These are phyloP conservation scores for Meghimatium bilineatum DNA, from an alignment of 2,888 invertebrate species.

Conservation along the genomic window DNA sequence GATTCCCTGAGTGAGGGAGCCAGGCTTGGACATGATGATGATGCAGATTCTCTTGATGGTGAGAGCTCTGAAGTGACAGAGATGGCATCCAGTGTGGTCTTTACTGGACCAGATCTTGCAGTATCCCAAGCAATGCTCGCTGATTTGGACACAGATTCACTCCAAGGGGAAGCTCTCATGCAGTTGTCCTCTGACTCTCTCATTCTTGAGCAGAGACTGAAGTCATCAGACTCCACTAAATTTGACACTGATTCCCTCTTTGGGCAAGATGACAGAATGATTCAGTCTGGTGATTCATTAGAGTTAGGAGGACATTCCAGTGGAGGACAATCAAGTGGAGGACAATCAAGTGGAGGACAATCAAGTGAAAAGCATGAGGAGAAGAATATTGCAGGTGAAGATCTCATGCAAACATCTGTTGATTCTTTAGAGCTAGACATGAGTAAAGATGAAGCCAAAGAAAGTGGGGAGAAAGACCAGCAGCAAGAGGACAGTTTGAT, in stretches of 20 bases:
- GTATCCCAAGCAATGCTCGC: slow-evolving; percentile 50
- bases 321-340: slow-evolving; percentile 61
- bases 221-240: slow-evolving; percentile 54
- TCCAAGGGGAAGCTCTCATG: slow-evolving; percentile 66
- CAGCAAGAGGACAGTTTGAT: slow-evolving; percentile 51
- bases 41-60: slow-evolving; percentile 70
- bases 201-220: slow-evolving; percentile 52
- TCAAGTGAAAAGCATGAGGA: slow-evolving; percentile 56
- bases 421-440: slow-evolving; percentile 63
- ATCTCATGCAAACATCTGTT: slow-evolving; percentile 64
- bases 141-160: slow-evolving; percentile 68
- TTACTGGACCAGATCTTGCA: slow-evolving; percentile 53
- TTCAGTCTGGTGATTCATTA: slow-evolving; percentile 62
- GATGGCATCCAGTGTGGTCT: slow-evolving; percentile 69
- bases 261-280: slow-evolving; percentile 56
- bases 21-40: slow-evolving; percentile 58
- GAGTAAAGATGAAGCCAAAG: slow-evolving; percentile 55
- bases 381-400: slow-evolving; percentile 64
- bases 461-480: slow-evolving; percentile 48
- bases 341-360: slow-evolving; percentile 52
- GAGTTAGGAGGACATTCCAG: slow-evolving; percentile 57
- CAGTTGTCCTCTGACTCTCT: slow-evolving; percentile 71
- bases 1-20: slow-evolving; percentile 69
- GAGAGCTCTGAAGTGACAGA: slow-evolving; percentile 69
- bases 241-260: slow-evolving; percentile 58